These are phyloP conservation scores for Cephus pulcher DNA, from an alignment of 2,888 invertebrate genomes.

Conservation along the genomic window DNA sequence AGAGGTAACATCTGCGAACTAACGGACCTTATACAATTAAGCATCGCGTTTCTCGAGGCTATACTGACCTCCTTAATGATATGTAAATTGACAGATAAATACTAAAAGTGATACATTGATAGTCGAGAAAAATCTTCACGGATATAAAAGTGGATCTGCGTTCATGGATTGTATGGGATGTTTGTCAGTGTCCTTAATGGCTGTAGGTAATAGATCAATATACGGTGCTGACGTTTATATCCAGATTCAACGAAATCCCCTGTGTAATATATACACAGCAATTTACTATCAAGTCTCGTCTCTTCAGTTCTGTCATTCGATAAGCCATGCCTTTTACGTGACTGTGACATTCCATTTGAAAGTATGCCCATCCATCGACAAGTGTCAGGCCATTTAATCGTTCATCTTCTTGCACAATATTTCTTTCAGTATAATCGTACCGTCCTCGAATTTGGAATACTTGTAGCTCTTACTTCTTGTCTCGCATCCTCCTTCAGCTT, in stretches of 20 bases:
- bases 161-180: neutral
- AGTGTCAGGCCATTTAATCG: neutral
- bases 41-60: neutral
- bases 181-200: neutral
- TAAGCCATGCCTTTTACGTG: neutral
- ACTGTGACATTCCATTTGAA: neutral
- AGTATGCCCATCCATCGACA: neutral
- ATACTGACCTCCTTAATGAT: neutral
- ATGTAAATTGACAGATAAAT: conserved; percentile 1
- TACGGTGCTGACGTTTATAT: neutral
- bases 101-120: neutral
- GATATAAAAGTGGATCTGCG: neutral
- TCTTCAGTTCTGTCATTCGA: neutral
- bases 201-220: neutral
- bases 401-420: conserved; percentile 17
- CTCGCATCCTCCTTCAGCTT: neutral
- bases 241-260: neutral
- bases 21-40: neutral
- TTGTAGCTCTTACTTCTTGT: neutral
- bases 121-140: neutral
- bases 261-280: neutral
- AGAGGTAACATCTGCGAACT: neutral
- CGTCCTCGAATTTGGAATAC: conserved; percentile 35
- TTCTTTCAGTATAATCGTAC: conserved; percentile 39
- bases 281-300: neutral